phyloP scores from a whole-genome alignment of 2,888 invertebrate species.

The Synanthedon vespiformis region DNA sequence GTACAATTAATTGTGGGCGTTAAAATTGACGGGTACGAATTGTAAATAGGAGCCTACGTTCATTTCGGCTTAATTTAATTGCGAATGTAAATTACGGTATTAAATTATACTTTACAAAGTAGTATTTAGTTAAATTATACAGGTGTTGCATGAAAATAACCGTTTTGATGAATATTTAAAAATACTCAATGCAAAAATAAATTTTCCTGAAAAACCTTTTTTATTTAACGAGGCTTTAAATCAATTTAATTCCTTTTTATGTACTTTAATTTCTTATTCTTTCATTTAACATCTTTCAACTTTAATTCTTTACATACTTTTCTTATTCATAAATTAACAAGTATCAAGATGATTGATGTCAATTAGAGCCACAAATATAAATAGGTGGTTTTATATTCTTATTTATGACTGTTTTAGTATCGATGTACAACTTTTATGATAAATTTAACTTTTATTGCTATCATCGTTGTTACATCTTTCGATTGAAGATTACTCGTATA shows the following conservation, averaged over 20 bases:
- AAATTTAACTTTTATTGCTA: conserved; percentile 51
- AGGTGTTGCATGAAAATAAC: too few species aligned
- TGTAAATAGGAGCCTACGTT: not conserved
- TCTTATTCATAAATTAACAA: conserved; percentile 6
- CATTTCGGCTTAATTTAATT: not conserved
- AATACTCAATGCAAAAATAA: too few species aligned
- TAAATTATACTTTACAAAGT: not conserved
- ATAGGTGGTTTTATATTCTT: conserved; percentile 60
- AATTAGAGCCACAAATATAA: conserved; percentile 42
- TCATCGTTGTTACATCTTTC: conserved; percentile 22
- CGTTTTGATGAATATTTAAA: too few species aligned
- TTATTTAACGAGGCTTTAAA: too few species aligned
- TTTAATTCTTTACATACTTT: too few species aligned
- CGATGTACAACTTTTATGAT: conserved; percentile 62
- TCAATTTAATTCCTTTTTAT: too few species aligned
- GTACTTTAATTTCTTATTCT: too few species aligned
- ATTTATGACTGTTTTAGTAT: conserved; percentile 58
- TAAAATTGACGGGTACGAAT: not conserved
- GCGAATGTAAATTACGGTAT: not conserved
- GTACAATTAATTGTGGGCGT: not conserved
- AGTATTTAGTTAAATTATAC: too few species aligned
- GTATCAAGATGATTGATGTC: conserved; percentile 23
- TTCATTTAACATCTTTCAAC: too few species aligned
- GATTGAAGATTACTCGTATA: conserved; percentile 29
- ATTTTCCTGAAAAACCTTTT: too few species aligned